Percentiles rank a stretch among this genome's conserved stretches.
Conservation (phyloP, 1,140 invertebrate genomes). For the Cotesia chilonis region DNA sequence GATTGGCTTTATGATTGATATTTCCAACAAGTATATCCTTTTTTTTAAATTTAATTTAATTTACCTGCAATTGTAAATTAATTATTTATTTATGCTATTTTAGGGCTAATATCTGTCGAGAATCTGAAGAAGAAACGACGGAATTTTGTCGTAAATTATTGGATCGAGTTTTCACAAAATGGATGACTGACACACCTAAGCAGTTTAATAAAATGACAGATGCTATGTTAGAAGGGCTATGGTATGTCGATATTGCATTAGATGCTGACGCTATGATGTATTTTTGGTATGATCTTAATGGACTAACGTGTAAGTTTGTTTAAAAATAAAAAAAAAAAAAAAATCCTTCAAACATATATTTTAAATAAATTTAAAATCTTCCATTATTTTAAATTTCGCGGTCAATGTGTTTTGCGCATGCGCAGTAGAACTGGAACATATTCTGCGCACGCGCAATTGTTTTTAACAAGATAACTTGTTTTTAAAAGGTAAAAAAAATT, state of each 20-base stretch:
- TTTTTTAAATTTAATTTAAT: background rate
- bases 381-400: no score
- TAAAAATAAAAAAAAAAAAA: background rate
- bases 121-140: conserved; percentile 46
- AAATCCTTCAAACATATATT: background rate
- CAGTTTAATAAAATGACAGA: conserved; percentile 30
- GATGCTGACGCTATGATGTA: conserved; percentile 42
- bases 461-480: no score
- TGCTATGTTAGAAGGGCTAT: conserved; percentile 41
- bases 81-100: background rate
- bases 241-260: conserved; percentile 37
- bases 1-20: conserved; percentile 78
- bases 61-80: background rate
- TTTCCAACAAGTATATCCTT: conserved; percentile 73
- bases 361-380: background rate
- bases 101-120: conserved; percentile 51
- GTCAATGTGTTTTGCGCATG: no score
- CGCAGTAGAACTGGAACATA: no score
- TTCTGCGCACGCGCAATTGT: no score
- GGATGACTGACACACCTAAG: conserved; percentile 30
- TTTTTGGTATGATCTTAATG: conserved; percentile 37
- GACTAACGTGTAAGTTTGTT: conserved; percentile 42
- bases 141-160: conserved; percentile 43
- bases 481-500: no score
- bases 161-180: conserved; percentile 34